A percentile compares a stretch with the other conserved stretches of the same genome.
phyloP scores from a whole-genome alignment of 92 coral and sea anemone species.

The Epizoanthus stellaris region DNA sequence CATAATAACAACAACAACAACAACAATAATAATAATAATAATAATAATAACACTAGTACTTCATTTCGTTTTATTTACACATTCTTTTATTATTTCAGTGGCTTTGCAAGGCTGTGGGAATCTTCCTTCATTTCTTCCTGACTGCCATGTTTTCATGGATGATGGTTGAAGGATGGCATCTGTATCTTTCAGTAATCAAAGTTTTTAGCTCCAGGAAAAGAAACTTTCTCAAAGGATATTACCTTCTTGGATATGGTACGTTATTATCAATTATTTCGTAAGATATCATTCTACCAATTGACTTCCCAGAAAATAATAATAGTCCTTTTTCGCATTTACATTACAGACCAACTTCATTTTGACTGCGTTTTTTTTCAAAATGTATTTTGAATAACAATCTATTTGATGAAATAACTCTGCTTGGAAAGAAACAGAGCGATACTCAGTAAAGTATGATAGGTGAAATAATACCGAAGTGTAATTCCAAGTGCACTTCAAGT shows the following conservation, averaged over 20 bases:
- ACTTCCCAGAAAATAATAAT: not conserved
- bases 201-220: conserved; percentile 65
- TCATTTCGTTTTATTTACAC: not conserved
- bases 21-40: not conserved
- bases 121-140: conserved; percentile 86
- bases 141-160: conserved; percentile 92
- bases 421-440: no score
- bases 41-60: not conserved
- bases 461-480: no score
- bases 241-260: conserved; percentile 91
- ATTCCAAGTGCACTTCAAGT: no score
- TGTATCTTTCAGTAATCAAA: conserved; percentile 80
- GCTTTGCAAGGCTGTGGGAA: conserved; percentile 85
- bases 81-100: conserved; percentile 55
- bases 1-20: no score
- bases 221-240: conserved; percentile 79
- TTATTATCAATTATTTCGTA: not conserved
- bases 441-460: no score
- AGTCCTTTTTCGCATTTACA: not conserved
- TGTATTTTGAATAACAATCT: not conserved
- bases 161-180: conserved; percentile 90
- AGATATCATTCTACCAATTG: no score
- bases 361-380: not conserved
- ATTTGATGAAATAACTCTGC: not conserved
- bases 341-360: not conserved